Base-by-base conservation (phyloP, 2,797 vertebrate species). In the Pachyuromys duprasi region DNA sequence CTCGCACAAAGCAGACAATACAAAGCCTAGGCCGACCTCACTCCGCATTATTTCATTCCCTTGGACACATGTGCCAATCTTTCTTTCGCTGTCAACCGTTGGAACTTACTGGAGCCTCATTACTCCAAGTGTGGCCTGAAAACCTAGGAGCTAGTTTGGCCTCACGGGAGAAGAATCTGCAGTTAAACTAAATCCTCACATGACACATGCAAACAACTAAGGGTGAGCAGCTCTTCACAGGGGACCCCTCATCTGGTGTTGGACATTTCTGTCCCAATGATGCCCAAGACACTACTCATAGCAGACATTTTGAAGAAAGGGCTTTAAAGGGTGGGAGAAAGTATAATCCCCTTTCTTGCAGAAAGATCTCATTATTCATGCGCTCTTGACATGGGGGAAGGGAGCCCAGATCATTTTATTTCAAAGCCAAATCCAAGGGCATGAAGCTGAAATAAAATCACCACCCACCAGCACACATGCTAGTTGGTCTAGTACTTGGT, bases 401-500 rank as follows among this genome's bases (percentile, higher is more conserved):
- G 49, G 33, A 86, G 53, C 72, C 83, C 86, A 49, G 89, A 70
- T 67, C 83, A 81, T 75, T 96, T 89, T 67, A 94, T 89, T 93
- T 96, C 96, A 76, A 96, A 96, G 96, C 92, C 93, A 97, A 97
- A 96, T 82, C 91, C n/a, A 13, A 76, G 63, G 82, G 55, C 49
- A 45, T 42, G 45, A 88, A 88, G 96, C 87, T 67, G 94, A 65
- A 53, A 93, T 92, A 74, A 79, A 89, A 94, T 90, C 65, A 55
- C 92, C 63, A 89, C 60, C 86, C 93, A 83, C 70, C 0, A 0
- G 67, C 81, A 86, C 95, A 88, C 60, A 91, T 22, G 5, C 93
- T 96, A 93, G 95, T 57, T 95, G 95, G 92, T 75, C 94, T 86
- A 81, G 89, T 65, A 88, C 95, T 92, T 17, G 84, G 93, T 49